phyloP scores from a whole-genome alignment of 2,113 vertebrate species.

The Candoia aspera region DNA sequence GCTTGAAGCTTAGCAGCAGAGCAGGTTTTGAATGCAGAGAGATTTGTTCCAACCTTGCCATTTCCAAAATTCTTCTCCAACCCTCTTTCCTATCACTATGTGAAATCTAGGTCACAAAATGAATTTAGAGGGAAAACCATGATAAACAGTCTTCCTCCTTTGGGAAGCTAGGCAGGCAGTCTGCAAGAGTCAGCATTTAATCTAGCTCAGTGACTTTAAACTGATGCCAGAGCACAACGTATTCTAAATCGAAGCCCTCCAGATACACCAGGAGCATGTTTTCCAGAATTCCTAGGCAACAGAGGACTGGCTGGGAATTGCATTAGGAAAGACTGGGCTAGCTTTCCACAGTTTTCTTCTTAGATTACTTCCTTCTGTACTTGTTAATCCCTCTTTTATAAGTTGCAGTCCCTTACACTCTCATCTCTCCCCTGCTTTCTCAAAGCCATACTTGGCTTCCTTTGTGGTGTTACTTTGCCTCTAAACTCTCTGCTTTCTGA shows the following conservation, averaged over 20 bases:
- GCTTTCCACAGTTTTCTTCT: neutral
- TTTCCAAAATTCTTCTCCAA: neutral
- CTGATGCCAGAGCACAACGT: neutral
- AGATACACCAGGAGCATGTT: neutral
- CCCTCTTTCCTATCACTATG: neutral
- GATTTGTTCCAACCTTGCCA: neutral
- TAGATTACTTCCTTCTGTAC: neutral
- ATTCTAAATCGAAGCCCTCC: neutral
- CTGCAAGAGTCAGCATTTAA: neutral
- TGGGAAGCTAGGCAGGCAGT: neutral
- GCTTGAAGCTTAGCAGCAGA: neutral
- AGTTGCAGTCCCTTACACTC: neutral
- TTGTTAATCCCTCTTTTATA: neutral
- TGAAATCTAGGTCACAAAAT: neutral
- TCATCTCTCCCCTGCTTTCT: neutral
- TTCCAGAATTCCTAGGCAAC: neutral
- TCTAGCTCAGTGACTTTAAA: neutral
- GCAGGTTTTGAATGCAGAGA: neutral
- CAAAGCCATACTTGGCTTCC: neutral
- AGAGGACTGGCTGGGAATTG: neutral
- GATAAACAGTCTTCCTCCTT: neutral
- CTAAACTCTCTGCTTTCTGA: neutral
- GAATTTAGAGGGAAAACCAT: neutral
- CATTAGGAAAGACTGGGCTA: neutral
- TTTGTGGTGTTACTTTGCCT: neutral